Percentiles rank a stretch among this genome's conserved stretches.
Evolutionary conservation across 2,888 invertebrate genomes (phyloP).

Genomic region (Xestia c-nigrum): DNA sequence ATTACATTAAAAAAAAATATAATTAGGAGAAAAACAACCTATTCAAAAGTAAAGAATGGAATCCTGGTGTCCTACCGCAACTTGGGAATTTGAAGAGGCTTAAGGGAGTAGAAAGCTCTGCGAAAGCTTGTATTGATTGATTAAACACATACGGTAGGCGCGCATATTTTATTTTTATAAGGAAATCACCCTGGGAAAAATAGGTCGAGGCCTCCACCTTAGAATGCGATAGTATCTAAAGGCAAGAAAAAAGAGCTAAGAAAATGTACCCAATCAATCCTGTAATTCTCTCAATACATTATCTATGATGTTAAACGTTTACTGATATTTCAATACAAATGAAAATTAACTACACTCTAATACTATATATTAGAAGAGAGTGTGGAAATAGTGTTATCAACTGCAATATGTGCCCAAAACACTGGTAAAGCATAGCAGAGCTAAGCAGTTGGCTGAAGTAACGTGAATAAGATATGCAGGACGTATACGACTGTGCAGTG

Average conservation of each 20-base stretch:
- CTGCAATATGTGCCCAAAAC: not conserved
- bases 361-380: not conserved
- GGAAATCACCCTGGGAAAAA: constrained; percentile 24
- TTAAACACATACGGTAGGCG: constrained; percentile 39
- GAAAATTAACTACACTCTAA: not conserved
- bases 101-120: constrained; percentile 21
- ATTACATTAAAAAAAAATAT: constrained; percentile 1
- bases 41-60: constrained; percentile 12
- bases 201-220: constrained; percentile 7
- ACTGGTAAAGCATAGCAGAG: not conserved
- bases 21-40: not conserved
- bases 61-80: constrained; percentile 1
- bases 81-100: constrained; percentile 23
- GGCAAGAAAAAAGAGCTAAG: constrained; percentile 12
- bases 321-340: not conserved
- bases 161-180: constrained; percentile 33
- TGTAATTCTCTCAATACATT: not conserved
- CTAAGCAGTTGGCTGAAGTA: not conserved
- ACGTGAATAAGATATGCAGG: constrained; percentile 4
- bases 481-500: constrained; percentile 3
- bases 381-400: not conserved
- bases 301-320: not conserved
- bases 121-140: constrained; percentile 43
- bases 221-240: constrained; percentile 10
- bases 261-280: constrained; percentile 5